A percentile compares a stretch with the other conserved stretches of the same genome.
Evolutionary conservation across 2,113 vertebrate genomes (phyloP).

Genomic region (Semnornis frantzii): DNA sequence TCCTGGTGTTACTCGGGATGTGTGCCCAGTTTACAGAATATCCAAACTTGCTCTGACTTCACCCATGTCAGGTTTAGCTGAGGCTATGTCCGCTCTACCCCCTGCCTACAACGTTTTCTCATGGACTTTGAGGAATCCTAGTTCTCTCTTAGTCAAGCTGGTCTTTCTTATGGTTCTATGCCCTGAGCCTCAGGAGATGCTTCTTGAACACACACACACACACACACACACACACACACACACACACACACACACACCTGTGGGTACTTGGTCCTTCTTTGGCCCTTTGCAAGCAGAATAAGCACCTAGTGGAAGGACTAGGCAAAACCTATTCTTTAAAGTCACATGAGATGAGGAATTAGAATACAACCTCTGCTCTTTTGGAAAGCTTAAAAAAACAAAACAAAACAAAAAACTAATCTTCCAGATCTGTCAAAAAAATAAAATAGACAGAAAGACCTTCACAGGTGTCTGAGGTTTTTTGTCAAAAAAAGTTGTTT

Average conservation of each 20-base stretch:
- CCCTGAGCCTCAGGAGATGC: not conserved
- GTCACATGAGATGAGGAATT: not conserved
- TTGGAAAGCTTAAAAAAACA: too few relatives aligned
- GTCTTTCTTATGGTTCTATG: not conserved
- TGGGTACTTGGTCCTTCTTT: not conserved
- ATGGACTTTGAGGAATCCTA: not conserved
- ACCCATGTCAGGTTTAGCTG: not conserved
- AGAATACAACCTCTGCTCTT: not conserved
- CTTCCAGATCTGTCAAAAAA: not conserved
- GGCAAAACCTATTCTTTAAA: not conserved
- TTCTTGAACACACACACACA: not conserved
- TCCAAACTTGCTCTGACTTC: not conserved
- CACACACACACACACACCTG: not conserved
- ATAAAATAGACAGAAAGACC: not conserved
- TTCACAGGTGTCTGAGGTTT: not conserved
- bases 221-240: not conserved
- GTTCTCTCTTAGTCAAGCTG: not conserved
- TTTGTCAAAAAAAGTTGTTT: not conserved
- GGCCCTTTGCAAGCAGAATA: not conserved
- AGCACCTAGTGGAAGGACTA: not conserved
- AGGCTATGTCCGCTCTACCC: not conserved
- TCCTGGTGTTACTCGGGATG: not conserved
- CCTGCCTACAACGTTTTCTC: fast-evolving
- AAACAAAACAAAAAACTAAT: not conserved
- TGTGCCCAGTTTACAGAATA: not conserved